Evolutionary conservation across 2,113 vertebrate genomes (phyloP).

Genomic region (Coptodon rendalli): DNA sequence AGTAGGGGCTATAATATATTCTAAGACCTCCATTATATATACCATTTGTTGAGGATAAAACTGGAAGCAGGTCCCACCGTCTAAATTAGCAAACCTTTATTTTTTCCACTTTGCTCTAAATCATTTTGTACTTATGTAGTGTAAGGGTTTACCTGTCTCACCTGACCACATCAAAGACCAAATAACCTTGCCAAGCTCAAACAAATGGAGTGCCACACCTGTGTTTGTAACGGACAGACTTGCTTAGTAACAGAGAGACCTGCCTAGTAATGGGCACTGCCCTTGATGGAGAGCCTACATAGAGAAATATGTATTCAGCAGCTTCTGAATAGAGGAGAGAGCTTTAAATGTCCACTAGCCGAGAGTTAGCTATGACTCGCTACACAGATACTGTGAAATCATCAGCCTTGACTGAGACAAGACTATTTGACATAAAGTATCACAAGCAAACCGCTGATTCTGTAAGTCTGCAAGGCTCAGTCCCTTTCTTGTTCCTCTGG

Average conservation of each 20-base stretch:
- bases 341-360: not conserved
- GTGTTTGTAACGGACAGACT: not conserved
- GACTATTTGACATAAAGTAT: constrained; percentile 28
- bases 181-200: not conserved
- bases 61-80: not conserved
- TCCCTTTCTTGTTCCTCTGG: not conserved
- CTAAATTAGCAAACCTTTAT: not conserved
- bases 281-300: not conserved
- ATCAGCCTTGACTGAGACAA: constrained; percentile 1
- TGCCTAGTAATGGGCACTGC: not conserved
- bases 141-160: not conserved
- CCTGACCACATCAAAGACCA: not conserved
- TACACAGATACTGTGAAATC: constrained; percentile 27
- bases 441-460: constrained; percentile 31
- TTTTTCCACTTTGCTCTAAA: not conserved
- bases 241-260: not conserved
- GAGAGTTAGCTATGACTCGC: not conserved
- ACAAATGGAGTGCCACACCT: not conserved
- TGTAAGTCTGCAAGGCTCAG: not conserved
- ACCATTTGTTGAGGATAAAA: not conserved
- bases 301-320: not conserved
- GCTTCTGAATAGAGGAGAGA: not conserved
- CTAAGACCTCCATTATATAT: not conserved
- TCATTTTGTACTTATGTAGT: not conserved
- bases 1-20: not conserved